Evolutionary conservation across 2,888 invertebrate species (phyloP).

Genomic region (Patella depressa): DNA sequence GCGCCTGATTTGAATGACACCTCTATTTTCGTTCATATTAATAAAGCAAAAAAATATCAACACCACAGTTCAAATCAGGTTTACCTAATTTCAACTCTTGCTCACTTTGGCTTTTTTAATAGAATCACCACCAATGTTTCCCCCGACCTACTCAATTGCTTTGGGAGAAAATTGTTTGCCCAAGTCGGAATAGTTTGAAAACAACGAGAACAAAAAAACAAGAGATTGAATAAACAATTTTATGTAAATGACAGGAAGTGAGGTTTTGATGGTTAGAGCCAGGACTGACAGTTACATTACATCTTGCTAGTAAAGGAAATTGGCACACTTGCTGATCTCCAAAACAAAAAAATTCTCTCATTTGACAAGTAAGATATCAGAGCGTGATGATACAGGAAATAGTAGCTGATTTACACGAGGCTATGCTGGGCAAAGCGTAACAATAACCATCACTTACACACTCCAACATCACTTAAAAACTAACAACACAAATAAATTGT

Average conservation of each 20-base stretch:
- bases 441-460: slow-evolving; percentile 5
- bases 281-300: slow-evolving; percentile 8
- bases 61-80: not conserved
- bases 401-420: not conserved
- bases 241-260: slow-evolving; percentile 7
- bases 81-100: slow-evolving; percentile 5
- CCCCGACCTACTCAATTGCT: not conserved
- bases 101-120: slow-evolving; percentile 7
- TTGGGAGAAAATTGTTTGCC: not conserved
- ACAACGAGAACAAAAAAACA: not conserved
- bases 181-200: slow-evolving; percentile 4
- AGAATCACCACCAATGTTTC: not conserved
- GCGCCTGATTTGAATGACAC: slow-evolving; percentile 18
- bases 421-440: not conserved
- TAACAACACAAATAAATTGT: too few relatives aligned
- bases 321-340: slow-evolving; percentile 3
- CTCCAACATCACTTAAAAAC: not conserved
- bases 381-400: slow-evolving; percentile 6
- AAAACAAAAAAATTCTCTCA: not conserved
- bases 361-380: not conserved
- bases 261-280: not conserved
- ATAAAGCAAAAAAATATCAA: slow-evolving; percentile 26
- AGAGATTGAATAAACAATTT: slow-evolving; percentile 1
- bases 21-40: slow-evolving; percentile 21
- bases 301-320: slow-evolving; percentile 6